phyloP scores from a whole-genome alignment of 2,797 vertebrate genomes.

The Sebastes ruberrimus region DNA sequence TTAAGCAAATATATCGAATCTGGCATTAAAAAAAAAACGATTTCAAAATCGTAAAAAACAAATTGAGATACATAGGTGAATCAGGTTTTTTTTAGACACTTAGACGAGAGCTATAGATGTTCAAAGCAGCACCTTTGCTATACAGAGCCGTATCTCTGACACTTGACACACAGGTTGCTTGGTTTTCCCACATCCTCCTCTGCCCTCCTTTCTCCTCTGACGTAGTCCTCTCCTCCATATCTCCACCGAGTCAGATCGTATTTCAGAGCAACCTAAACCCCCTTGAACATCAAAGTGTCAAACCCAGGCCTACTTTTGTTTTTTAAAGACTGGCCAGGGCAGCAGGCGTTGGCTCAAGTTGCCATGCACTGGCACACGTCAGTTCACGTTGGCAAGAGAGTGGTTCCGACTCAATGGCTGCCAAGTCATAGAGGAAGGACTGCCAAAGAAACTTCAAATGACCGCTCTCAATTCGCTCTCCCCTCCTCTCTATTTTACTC shows the following conservation, averaged over 20 bases:
- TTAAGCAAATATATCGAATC: too few species aligned
- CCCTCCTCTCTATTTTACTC: slow-evolving; percentile 6
- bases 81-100: too few species aligned
- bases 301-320: slow-evolving; percentile 31
- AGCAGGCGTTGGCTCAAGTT: slow-evolving; percentile 55
- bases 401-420: slow-evolving; percentile 42
- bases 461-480: slow-evolving; percentile 40
- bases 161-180: background rate
- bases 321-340: slow-evolving; percentile 41
- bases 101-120: too few species aligned
- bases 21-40: too few species aligned
- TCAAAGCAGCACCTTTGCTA: background rate
- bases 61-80: too few species aligned
- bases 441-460: slow-evolving; percentile 76
- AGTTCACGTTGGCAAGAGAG: slow-evolving; percentile 50
- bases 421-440: slow-evolving; percentile 71
- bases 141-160: background rate
- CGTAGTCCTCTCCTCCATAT: slow-evolving; percentile 20
- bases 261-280: slow-evolving; percentile 56
- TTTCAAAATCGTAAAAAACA: too few species aligned
- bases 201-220: slow-evolving; percentile 21
- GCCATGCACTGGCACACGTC: slow-evolving; percentile 52
- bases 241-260: slow-evolving; percentile 32
- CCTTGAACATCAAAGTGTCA: slow-evolving; percentile 62
- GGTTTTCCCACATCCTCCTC: background rate